phyloP scores from a whole-genome alignment of 2,888 invertebrate species.

The Hirtodrosophila duncani region DNA sequence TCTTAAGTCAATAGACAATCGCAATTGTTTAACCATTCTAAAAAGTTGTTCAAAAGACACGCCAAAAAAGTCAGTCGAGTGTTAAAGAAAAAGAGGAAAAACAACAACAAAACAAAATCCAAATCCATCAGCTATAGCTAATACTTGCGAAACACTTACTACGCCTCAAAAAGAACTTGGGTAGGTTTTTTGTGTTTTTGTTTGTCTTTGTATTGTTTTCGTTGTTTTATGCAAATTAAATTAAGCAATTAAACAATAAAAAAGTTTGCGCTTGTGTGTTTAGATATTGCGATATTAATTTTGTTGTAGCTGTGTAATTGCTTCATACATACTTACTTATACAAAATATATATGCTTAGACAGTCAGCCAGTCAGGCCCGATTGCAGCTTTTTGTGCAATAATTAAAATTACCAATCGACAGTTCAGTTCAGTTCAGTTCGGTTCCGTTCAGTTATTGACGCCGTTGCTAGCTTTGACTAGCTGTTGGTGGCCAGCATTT shows the following conservation, averaged over 20 bases:
- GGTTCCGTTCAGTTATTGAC: too few relatives aligned
- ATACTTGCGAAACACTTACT: constrained; percentile 57
- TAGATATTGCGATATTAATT: constrained; percentile 26
- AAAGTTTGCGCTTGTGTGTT: neutral
- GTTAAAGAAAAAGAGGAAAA: constrained; percentile 37
- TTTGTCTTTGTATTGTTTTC: constrained; percentile 24
- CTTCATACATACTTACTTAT: constrained; percentile 16
- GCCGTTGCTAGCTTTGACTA: constrained; percentile 14
- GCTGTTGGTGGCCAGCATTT: constrained; percentile 20
- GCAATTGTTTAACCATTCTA: constrained; percentile 32
- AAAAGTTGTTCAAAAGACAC: constrained; percentile 37
- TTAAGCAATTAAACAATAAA: constrained; percentile 58
- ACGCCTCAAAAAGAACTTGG: too few relatives aligned
- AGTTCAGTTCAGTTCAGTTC: too few relatives aligned
- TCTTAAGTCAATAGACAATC: constrained; percentile 33
- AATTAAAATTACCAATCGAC: constrained; percentile 29
- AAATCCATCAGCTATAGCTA: constrained; percentile 18
- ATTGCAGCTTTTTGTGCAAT: constrained; percentile 34
- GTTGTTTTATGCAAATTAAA: constrained; percentile 60
- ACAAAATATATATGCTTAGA: too few relatives aligned
- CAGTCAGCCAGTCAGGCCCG: constrained; percentile 4
- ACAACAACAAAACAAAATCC: constrained; percentile 17
- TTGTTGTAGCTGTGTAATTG: constrained; percentile 20
- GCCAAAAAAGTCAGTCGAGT: constrained; percentile 55
- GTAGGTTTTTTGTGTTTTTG: too few relatives aligned